phyloP scores from a whole-genome alignment of 1,140 invertebrate genomes.

The Papilio machaon region DNA sequence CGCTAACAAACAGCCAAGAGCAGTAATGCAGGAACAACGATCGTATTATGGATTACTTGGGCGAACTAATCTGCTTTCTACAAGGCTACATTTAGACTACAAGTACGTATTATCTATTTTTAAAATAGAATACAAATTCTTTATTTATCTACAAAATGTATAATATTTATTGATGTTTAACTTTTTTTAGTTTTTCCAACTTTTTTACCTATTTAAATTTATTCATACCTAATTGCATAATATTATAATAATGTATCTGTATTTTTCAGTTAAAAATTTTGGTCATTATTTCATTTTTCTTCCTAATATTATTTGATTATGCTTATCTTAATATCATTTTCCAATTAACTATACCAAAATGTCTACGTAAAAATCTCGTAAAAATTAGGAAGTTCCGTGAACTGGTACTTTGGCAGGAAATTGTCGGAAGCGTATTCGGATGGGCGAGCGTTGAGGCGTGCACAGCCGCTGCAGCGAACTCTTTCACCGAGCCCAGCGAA shows the following conservation, averaged over 20 bases:
- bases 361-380: not conserved
- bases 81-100: not conserved
- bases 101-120: no score
- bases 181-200: no score
- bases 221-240: no score
- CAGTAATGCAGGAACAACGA: not conserved
- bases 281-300: no score
- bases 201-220: no score
- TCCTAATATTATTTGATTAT: no score
- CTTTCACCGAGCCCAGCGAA: slow-evolving; percentile 24
- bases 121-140: no score
- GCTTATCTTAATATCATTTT: not conserved
- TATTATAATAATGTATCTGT: no score
- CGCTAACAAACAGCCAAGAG: slow-evolving; percentile 9
- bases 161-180: no score
- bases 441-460: not conserved
- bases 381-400: not conserved
- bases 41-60: not conserved
- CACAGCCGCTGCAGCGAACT: slow-evolving; percentile 1
- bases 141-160: no score
- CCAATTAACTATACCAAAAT: not conserved
- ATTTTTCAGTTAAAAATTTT: no score
- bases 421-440: slow-evolving; percentile 28
- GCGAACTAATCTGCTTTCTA: not conserved
- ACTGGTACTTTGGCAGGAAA: not conserved